Evolutionary conservation across 2,888 invertebrate genomes (phyloP), one percentile per base, ranked within the genome.

Genomic region (Microdon myrmicae): DNA sequence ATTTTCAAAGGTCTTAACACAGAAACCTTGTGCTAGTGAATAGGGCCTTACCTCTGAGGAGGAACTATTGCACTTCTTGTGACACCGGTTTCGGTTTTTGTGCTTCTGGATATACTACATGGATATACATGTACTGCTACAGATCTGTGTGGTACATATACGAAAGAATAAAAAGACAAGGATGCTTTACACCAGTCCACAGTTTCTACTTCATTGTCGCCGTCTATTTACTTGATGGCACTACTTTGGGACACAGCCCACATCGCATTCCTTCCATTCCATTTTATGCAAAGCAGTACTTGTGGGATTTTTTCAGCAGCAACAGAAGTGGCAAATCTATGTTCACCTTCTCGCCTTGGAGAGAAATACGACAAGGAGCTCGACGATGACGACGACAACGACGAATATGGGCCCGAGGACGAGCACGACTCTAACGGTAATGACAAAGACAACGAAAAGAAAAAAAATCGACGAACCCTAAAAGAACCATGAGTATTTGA

Each of bases 171-270:
- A n/a, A n/a, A n/a, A n/a, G n/a, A n/a, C n/a, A n/a, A n/a, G 49
- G 48, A 56, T 49, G 10, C 32, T 55, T 64, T 64, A 64, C 51
- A 64, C 45, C 51, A 51, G 47, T 64, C 45, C 64, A 43, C 45
- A 64, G 58, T 64, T 64, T 43, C 51, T 58, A 64, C 64, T 64
- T 64, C 64, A 64, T 64, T 64, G 64, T 64, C 56, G 47, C 45
- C 64, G 58, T 58, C 58, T 64, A 64, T 64, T 64, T 64, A 58
- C 64, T 64, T 64, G 64, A 64, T 64, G 64, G 64, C 58, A 64
- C 64, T 64, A 64, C 51, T 64, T n/a, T n/a, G n/a, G n/a, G n/a
- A n/a, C n/a, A n/a, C 56, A 58, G 53, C 64, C 61, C 58, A 64
- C 58, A 64, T 64, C 51, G 64, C 58, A 58, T 64, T 58, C 51